phyloP scores from a whole-genome alignment of 1,140 invertebrate genomes.

The Ditylenchus dipsaci region DNA sequence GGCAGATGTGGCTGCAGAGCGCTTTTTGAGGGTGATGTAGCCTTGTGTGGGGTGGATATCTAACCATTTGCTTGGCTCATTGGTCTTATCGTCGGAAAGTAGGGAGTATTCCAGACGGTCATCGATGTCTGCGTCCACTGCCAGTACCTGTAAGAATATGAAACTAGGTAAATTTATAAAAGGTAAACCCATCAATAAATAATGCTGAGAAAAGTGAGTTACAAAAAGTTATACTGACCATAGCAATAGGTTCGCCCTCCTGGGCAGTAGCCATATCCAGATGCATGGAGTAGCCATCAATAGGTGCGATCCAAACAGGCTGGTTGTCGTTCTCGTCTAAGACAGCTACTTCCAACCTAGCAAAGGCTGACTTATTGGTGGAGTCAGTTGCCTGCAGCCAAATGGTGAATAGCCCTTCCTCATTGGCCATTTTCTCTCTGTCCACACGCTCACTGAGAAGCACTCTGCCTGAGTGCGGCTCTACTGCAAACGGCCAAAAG shows the following conservation, averaged over 20 bases:
- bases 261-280: constrained; percentile 1
- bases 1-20: background rate
- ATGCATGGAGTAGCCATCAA: constrained; percentile 7
- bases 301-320: constrained; percentile 40
- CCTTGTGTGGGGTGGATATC: constrained; percentile 35
- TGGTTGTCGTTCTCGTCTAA: constrained; percentile 88
- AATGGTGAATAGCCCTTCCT: constrained; percentile 3
- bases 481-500: constrained; percentile 44
- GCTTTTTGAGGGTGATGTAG: constrained; percentile 23
- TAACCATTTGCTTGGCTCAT: constrained; percentile 21
- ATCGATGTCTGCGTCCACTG: constrained; percentile 41
- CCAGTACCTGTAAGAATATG: constrained; percentile 39
- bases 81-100: background rate
- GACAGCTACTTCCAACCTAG: constrained; percentile 49
- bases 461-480: constrained; percentile 34
- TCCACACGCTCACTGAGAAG: constrained; percentile 23
- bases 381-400: constrained; percentile 37
- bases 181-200: no score
- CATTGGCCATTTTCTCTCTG: background rate
- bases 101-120: constrained; percentile 47
- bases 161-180: no score
- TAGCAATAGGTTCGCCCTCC: constrained; percentile 1
- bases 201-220: no score
- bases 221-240: background rate
- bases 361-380: constrained; percentile 32